A percentile compares a stretch with the other conserved stretches of the same genome.
phyloP scores from a whole-genome alignment of 2,113 vertebrate species.

The Aspiorhynchus laticeps region DNA sequence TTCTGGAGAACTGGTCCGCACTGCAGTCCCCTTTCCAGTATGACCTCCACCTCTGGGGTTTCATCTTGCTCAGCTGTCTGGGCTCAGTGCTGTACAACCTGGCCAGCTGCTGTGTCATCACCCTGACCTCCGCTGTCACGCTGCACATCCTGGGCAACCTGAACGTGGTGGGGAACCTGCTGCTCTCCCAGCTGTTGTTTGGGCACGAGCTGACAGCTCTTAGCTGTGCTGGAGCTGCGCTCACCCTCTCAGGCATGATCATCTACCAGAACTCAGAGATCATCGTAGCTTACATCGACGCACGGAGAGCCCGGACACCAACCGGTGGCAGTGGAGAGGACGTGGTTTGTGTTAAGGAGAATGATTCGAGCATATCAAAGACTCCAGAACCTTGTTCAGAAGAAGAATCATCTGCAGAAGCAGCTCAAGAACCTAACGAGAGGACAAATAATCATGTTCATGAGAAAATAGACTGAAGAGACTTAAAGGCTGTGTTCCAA shows the following conservation, averaged over 20 bases:
- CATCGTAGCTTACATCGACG: constrained; percentile 77
- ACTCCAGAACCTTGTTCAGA: constrained; percentile 2
- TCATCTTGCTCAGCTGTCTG: constrained; percentile 92
- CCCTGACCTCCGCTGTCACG: constrained; percentile 94
- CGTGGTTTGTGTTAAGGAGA: not conserved
- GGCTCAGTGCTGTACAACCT: constrained; percentile 95
- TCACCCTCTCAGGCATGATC: constrained; percentile 88
- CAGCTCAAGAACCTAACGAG: constrained; percentile 37
- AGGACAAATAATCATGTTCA: constrained; percentile 48
- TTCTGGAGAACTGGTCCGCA: constrained; percentile 83
- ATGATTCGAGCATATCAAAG: not conserved
- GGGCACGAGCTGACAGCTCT: constrained; percentile 84
- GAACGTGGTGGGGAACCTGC: constrained; percentile 89
- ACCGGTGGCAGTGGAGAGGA: not conserved
- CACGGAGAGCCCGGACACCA: constrained; percentile 55
- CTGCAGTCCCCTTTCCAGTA: constrained; percentile 77
- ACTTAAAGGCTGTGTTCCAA: constrained; percentile 10
- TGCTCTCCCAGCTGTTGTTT: constrained; percentile 88
- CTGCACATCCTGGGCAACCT: constrained; percentile 95
- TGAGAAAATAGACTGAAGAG: constrained; percentile 66
- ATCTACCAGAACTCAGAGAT: constrained; percentile 92
- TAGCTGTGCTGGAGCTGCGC: constrained; percentile 86
- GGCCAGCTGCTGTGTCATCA: constrained; percentile 91
- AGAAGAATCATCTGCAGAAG: not conserved
- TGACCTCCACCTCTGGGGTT: constrained; percentile 84